phyloP scores from a whole-genome alignment of 2,888 invertebrate genomes.

The Phania funesta region DNA sequence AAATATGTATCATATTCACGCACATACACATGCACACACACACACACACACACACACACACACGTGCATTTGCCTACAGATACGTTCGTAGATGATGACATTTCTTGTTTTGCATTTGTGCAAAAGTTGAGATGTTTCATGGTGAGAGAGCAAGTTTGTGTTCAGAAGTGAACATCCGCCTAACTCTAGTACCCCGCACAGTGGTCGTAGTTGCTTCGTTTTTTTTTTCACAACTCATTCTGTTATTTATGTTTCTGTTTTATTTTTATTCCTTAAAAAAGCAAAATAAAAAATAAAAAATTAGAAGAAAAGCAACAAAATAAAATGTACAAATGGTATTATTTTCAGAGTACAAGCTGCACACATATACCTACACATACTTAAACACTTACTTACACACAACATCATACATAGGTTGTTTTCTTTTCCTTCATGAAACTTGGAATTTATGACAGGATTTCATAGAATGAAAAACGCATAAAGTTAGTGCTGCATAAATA shows the following conservation, averaged over 20 bases:
- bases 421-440: constrained; percentile 63
- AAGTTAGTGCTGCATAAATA: constrained; percentile 66
- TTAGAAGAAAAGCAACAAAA: constrained; percentile 17
- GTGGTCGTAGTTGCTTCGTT: constrained; percentile 46
- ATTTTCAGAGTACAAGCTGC: constrained; percentile 40
- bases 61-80: neutral
- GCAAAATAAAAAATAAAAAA: neutral
- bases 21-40: neutral
- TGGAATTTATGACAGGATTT: constrained; percentile 67
- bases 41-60: constrained; percentile 38
- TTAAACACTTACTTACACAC: neutral
- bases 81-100: constrained; percentile 52
- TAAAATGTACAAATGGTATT: constrained; percentile 55
- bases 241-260: constrained; percentile 25
- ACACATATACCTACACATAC: neutral
- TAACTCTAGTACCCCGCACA: constrained; percentile 42
- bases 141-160: constrained; percentile 59
- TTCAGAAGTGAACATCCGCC: constrained; percentile 66
- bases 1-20: neutral
- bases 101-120: constrained; percentile 64
- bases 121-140: constrained; percentile 60
- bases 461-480: constrained; percentile 65
- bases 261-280: neutral
- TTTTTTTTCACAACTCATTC: constrained; percentile 8
- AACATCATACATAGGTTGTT: constrained; percentile 52